Evolutionary conservation across 2,888 invertebrate species (phyloP).

Genomic region (Caenorhabditis parvicauda): DNA sequence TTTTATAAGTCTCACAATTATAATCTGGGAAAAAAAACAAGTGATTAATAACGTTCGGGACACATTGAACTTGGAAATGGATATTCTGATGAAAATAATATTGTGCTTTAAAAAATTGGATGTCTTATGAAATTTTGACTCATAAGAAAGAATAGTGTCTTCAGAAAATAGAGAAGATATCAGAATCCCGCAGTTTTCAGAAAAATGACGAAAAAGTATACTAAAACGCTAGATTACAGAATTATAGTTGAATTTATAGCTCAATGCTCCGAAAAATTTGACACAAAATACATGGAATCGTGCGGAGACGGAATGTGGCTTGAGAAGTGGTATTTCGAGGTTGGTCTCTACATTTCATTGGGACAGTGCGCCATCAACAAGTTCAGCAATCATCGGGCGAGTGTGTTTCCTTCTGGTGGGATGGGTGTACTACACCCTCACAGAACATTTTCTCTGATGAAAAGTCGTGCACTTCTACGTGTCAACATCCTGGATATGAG

Average conservation of each 20-base stretch:
- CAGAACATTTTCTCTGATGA: conserved; percentile 54
- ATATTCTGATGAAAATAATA: too few relatives aligned
- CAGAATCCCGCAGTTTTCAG: not conserved
- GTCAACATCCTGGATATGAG: conserved; percentile 34
- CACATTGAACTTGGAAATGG: too few relatives aligned
- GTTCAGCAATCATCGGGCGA: conserved; percentile 42
- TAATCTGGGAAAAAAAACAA: too few relatives aligned
- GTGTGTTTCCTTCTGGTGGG: conserved; percentile 55
- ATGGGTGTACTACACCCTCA: conserved; percentile 48
- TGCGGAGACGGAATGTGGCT: conserved; percentile 53
- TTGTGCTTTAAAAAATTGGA: too few relatives aligned
- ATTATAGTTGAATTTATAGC: conserved; percentile 16
- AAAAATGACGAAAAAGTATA: not conserved
- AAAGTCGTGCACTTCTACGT: conserved; percentile 33
- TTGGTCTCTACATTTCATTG: conserved; percentile 7
- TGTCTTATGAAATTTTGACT: too few relatives aligned
- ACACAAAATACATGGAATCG: conserved; percentile 46
- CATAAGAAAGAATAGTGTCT: not conserved
- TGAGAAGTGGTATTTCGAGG: conserved; percentile 48
- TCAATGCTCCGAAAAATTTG: conserved; percentile 52
- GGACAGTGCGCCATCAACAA: not conserved
- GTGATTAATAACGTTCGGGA: too few relatives aligned
- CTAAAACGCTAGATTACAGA: too few relatives aligned
- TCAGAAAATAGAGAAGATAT: not conserved
- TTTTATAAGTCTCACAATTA: too few relatives aligned